Evolutionary conservation across 1,140 invertebrate species (phyloP).

Genomic region (Sarcophaga bullata): DNA sequence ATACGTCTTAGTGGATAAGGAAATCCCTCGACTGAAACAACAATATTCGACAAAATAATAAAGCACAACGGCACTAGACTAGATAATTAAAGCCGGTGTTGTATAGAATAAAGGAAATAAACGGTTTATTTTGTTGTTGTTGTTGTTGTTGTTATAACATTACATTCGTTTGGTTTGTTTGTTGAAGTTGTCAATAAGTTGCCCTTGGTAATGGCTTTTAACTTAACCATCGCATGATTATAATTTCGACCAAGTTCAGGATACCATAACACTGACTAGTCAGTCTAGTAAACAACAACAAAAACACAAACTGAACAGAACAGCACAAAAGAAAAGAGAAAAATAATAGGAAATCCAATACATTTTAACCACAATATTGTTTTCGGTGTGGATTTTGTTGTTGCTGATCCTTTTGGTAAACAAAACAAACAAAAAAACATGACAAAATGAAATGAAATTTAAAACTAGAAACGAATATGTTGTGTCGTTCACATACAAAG

Average conservation of each 20-base stretch:
- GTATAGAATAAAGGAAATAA: not conserved
- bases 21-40: not conserved
- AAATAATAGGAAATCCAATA: not conserved
- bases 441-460: not conserved
- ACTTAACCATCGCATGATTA: conserved; percentile 19
- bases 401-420: not conserved
- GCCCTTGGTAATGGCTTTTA: conserved; percentile 17
- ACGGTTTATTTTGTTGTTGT: not conserved
- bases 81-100: conserved; percentile 9
- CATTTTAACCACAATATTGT: conserved; percentile 8
- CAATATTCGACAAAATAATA: not conserved
- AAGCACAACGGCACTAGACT: not conserved
- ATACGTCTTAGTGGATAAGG: not conserved
- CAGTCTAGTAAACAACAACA: not conserved
- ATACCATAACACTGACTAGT: not conserved
- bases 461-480: not conserved
- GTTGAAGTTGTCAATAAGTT: not conserved
- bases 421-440: not conserved
- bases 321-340: not conserved
- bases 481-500: no score
- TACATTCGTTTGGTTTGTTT: conserved; percentile 3
- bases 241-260: conserved; percentile 9
- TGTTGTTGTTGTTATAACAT: not conserved
- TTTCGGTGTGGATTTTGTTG: not conserved
- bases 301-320: not conserved